Percentiles rank a stretch among this genome's conserved stretches.
These are phyloP conservation scores for Brachionus rubens DNA, from an alignment of 1,140 invertebrate species.

Conservation along the genomic window DNA sequence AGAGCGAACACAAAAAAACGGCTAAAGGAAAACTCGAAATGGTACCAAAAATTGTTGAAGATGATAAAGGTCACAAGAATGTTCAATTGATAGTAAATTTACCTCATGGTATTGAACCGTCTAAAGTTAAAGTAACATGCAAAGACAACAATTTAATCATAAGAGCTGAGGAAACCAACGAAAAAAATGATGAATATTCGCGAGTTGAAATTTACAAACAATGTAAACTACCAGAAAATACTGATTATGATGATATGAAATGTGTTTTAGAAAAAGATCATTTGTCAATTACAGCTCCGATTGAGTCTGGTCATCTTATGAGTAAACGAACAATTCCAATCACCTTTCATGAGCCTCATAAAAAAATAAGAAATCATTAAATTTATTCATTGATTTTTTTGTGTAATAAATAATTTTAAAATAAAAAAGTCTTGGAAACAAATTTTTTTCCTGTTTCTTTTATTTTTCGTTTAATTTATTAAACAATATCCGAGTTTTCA, in stretches of 20 bases:
- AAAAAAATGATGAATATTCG: conserved; percentile 22
- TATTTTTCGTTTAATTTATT: too few relatives aligned
- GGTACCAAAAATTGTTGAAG: conserved; percentile 3
- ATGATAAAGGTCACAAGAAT: conserved; percentile 24
- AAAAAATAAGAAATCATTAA: conserved; percentile 4
- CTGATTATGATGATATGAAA: conserved; percentile 14
- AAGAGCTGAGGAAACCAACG: neutral
- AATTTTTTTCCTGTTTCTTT: too few relatives aligned
- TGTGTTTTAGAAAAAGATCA: conserved; percentile 17
- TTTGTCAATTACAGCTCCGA: neutral
- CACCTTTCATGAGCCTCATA: neutral
- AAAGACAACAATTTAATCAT: conserved; percentile 33
- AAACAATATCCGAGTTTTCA: too few relatives aligned
- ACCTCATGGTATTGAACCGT: conserved; percentile 16
- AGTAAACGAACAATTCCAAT: conserved; percentile 11
- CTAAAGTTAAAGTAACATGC: conserved; percentile 34
- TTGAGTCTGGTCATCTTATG: neutral
- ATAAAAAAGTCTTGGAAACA: neutral
- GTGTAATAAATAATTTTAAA: neutral
- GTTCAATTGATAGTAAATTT: neutral
- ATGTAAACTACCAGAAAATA: conserved; percentile 31
- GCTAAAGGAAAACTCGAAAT: conserved; percentile 6
- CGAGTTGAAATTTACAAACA: conserved; percentile 1
- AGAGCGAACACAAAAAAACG: neutral
- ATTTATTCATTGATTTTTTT: neutral